Evolutionary conservation across 2,888 invertebrate genomes (phyloP).

Genomic region (Xylophagus ater): DNA sequence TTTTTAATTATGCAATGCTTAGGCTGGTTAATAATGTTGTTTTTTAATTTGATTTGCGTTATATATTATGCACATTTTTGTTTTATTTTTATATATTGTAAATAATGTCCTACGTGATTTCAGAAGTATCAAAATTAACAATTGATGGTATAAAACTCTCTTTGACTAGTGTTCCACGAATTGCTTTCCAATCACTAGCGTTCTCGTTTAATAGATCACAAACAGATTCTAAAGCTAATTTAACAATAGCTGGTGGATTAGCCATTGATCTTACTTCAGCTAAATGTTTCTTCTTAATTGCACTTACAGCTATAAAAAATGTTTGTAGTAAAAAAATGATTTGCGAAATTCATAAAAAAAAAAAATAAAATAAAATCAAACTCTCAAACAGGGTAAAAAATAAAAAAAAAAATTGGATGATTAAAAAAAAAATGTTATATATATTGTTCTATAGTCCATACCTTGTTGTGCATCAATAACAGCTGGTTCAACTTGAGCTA

Average conservation of each 20-base stretch:
- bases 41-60: too few species aligned
- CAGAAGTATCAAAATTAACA: conserved; percentile 88
- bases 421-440: background rate
- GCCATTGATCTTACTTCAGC: conserved; percentile 92
- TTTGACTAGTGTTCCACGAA: conserved; percentile 81
- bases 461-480: conserved; percentile 97
- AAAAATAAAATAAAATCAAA: conserved; percentile 13
- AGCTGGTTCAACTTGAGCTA: conserved; percentile 96
- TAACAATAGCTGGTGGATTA: conserved; percentile 85
- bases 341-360: conserved; percentile 17
- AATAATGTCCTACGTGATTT: conserved; percentile 78
- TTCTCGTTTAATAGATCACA: conserved; percentile 86
- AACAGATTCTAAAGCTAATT: conserved; percentile 88
- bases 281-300: conserved; percentile 91
- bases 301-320: conserved; percentile 64
- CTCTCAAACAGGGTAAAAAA: conserved; percentile 10
- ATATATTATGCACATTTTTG: background rate
- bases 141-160: conserved; percentile 92
- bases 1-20: too few species aligned
- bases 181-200: conserved; percentile 88
- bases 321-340: conserved; percentile 17
- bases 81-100: conserved; percentile 2
- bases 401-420: background rate
- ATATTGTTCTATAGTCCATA: conserved; percentile 33
- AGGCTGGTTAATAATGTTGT: too few species aligned